phyloP scores from a whole-genome alignment of 2,797 vertebrate genomes.

The Spheniscus humboldti region DNA sequence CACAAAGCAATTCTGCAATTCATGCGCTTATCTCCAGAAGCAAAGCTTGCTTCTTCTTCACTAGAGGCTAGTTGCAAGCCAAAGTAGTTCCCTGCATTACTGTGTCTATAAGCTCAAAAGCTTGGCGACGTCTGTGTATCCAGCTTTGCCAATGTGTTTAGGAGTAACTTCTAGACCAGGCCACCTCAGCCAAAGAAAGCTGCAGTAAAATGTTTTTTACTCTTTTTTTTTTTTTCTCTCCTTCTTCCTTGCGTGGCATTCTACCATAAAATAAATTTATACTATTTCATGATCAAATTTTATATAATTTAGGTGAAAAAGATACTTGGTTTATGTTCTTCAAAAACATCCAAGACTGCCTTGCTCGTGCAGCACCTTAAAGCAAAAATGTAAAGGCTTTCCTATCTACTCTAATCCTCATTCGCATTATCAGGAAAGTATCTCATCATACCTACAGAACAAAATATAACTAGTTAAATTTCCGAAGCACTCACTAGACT shows the following conservation, averaged over 20 bases:
- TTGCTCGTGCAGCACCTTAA: neutral
- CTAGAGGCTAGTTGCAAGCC: neutral
- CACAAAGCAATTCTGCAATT: neutral
- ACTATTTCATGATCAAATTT: neutral
- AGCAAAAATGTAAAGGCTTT: neutral
- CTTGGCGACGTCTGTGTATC: rapidly evolving
- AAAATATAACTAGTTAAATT: neutral
- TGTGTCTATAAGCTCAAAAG: neutral
- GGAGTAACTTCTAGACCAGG: neutral
- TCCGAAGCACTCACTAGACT: neutral
- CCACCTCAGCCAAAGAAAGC: neutral
- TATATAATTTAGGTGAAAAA: neutral
- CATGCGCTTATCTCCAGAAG: neutral
- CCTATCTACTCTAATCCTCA: neutral
- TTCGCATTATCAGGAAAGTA: neutral
- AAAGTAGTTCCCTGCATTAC: neutral
- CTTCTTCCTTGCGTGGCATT: neutral
- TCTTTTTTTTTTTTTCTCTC: neutral
- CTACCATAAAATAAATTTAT: neutral
- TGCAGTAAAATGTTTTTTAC: neutral
- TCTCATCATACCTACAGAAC: neutral
- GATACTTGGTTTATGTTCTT: neutral
- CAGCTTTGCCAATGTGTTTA: neutral
- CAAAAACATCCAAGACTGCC: neutral
- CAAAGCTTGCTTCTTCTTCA: neutral